Base-by-base conservation (phyloP, 2,888 invertebrate species). In the Caenorhabditis virilis region DNA sequence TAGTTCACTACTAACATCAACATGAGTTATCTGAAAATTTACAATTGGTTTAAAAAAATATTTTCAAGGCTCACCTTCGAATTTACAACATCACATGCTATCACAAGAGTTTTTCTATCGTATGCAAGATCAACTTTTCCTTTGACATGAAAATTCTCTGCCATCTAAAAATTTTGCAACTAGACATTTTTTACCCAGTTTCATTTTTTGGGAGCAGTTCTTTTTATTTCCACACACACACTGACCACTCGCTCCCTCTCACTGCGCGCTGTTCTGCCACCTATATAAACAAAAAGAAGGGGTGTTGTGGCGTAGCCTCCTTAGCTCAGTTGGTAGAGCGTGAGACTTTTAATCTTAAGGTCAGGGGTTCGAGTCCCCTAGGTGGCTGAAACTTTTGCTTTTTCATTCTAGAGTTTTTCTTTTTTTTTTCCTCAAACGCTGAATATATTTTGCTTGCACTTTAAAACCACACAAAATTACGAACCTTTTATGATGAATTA, bases 301-400 rank as follows among this genome's bases (percentile, higher is more conserved):
- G n/a, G n/a, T n/a, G n/a, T n/a, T n/a, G n/a, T n/a, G n/a, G n/a
- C n/a, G 7, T 25, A 36, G 56, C 56, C 56, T 49, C 50, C 56
- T 50, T 46, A 46, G 30, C 35, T 35, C 75, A 73, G 73, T 73
- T 75, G 73, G 75, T 75, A 75, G 75, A 75, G 73, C 73, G 73
- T 75, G 62, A 74, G 72, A 74, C 74, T 74, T 69, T 74, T 74
- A 72, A 74, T 74, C 74, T 74, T 62, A 72, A 72, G 65, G 69
- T 67, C 68, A 67, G 62, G 69, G 69, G 72, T 64, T 70, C 69
- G 69, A 72, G 69, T 60, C 69, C 72, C 72, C 61, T 69, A 69
- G 61, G 72, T 60, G 72, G 72, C 69, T 69, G 51, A 50, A 54
- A 35, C 33, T 38, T 46, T 43, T 35, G n/a, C 22, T 27, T 38